Percentiles rank a stretch among this genome's conserved stretches.
Conservation (phyloP, 2,113 vertebrate genomes). For the Pelobates fuscus region DNA sequence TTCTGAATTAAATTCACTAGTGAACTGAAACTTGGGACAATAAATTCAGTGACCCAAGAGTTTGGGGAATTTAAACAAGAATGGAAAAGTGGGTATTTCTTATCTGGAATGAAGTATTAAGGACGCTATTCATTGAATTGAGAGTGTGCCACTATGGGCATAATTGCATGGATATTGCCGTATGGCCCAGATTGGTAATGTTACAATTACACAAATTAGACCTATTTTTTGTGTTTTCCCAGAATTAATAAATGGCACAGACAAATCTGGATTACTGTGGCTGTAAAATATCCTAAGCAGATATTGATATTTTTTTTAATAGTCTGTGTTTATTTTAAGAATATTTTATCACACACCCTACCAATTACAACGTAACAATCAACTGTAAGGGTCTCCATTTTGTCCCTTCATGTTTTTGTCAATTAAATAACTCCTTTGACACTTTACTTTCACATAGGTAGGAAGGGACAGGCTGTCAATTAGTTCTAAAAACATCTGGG, state of each 20-base stretch:
- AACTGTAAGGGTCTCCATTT: neutral
- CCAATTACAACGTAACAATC: neutral
- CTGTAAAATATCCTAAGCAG: slow-evolving; percentile 13
- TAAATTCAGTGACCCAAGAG: no score
- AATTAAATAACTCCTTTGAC: neutral
- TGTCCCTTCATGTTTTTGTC: neutral
- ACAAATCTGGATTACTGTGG: slow-evolving; percentile 32
- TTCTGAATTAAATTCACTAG: no score
- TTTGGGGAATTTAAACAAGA: no score
- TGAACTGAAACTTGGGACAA: no score
- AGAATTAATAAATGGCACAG: slow-evolving; percentile 8
- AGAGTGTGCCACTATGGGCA: slow-evolving; percentile 18
- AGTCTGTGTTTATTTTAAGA: slow-evolving; percentile 24
- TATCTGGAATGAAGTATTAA: no score
- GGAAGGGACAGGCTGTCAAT: no score
- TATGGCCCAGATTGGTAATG: slow-evolving; percentile 21
- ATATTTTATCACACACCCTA: slow-evolving; percentile 22
- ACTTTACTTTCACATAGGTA: no score
- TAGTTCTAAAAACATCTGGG: no score
- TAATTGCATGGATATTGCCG: slow-evolving; percentile 25
- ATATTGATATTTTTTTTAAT: slow-evolving; percentile 36
- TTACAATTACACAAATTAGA: slow-evolving; percentile 19
- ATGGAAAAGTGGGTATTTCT: no score
- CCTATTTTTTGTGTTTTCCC: slow-evolving; percentile 26
- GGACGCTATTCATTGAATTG: slow-evolving; percentile 26